A percentile compares a stretch with the other conserved stretches of the same genome.
Conservation (phyloP, 2,888 invertebrate species). For the Autographa gamma region DNA sequence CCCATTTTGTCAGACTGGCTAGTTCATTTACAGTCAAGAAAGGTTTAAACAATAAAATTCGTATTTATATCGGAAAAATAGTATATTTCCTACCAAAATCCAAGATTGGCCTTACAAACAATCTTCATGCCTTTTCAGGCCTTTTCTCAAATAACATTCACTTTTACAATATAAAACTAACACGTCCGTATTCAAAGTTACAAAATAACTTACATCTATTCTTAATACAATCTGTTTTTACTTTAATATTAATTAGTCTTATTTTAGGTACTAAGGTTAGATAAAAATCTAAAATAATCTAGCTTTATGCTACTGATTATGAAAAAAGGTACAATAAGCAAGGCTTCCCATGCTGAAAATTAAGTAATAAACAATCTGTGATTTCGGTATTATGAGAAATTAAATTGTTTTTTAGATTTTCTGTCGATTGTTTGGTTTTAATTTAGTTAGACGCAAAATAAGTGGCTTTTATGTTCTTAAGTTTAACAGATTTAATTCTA, state of each 20-base stretch:
- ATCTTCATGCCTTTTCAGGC: conserved; percentile 39
- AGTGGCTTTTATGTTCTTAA: background rate
- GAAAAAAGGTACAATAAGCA: conserved; percentile 54
- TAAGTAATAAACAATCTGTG: conserved; percentile 12
- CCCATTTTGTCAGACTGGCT: too few species aligned
- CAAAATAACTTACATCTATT: conserved; percentile 56
- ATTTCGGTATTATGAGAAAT: background rate
- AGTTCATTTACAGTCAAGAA: too few species aligned
- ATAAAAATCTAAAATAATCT: conserved; percentile 52
- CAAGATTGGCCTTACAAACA: conserved; percentile 49
- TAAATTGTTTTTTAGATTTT: background rate
- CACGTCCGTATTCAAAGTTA: conserved; percentile 59
- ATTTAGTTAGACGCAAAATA: background rate
- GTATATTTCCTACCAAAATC: conserved; percentile 59
- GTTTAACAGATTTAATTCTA: conserved; percentile 35
- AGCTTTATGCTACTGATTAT: conserved; percentile 44
- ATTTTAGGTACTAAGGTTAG: conserved; percentile 60
- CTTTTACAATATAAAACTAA: conserved; percentile 45
- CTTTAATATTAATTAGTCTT: conserved; percentile 57
- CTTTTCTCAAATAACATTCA: conserved; percentile 39
- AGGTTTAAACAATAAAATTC: conserved; percentile 33
- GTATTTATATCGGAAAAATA: conserved; percentile 51
- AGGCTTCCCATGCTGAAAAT: conserved; percentile 6
- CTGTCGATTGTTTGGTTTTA: background rate
- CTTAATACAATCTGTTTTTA: conserved; percentile 49